phyloP scores from a whole-genome alignment of 53 echinoderm and acorn worm species.

The Henricia sp. region DNA sequence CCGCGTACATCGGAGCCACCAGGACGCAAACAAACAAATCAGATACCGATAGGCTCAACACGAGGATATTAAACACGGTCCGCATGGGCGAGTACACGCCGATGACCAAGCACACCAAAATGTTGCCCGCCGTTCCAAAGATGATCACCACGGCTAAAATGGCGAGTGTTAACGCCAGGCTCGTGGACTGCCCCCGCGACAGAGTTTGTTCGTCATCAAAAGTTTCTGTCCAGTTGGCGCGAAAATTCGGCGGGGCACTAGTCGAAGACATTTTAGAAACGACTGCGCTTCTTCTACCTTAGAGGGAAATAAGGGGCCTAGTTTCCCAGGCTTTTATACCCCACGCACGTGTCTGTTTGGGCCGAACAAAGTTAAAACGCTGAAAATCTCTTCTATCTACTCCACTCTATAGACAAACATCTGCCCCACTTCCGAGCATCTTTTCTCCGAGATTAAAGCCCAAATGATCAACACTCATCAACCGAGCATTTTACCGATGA shows the following conservation, averaged over 20 bases:
- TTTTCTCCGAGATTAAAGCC: no score
- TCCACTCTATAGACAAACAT: no score
- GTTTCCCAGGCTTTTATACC: no score
- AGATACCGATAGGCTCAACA: constrained; percentile 7
- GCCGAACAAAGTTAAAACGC: no score
- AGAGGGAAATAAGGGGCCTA: no score
- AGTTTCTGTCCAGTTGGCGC: background rate
- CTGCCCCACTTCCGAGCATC: no score
- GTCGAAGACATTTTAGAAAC: background rate
- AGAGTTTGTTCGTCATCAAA: background rate
- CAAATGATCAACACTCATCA: no score
- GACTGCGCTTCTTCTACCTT: no score
- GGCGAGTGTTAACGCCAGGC: constrained; percentile 7
- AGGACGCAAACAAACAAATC: background rate
- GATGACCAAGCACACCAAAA: constrained; percentile 43
- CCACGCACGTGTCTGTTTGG: no score
- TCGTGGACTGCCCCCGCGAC: background rate
- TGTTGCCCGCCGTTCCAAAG: constrained; percentile 27
- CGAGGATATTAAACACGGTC: constrained; percentile 20
- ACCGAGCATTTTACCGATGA: no score
- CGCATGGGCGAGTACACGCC: constrained; percentile 11
- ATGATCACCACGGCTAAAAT: constrained; percentile 17
- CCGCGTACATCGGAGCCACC: constrained; percentile 12
- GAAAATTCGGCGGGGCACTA: background rate
- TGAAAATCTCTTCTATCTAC: no score